Conservation (phyloP, 2,113 vertebrate species). For the Gymnocephalus cernua region DNA sequence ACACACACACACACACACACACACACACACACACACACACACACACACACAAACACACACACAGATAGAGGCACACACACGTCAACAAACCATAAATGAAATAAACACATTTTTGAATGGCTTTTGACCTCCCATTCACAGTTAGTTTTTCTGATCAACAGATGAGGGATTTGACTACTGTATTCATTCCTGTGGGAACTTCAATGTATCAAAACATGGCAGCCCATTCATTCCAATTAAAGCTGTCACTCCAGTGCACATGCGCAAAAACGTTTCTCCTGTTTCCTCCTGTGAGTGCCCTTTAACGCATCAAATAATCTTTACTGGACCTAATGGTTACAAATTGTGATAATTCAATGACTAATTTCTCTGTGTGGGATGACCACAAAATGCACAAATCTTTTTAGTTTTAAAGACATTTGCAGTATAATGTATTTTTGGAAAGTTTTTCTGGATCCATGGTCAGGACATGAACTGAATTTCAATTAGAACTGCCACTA, state of each 20-base stretch:
- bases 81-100: constrained; percentile 5
- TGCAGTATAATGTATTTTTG: background rate
- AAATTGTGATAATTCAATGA: background rate
- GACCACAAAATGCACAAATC: background rate
- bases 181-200: constrained; percentile 5
- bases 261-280: background rate
- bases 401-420: background rate
- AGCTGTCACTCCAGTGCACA: background rate
- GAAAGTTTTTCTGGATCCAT: background rate
- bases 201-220: background rate
- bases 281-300: background rate
- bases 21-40: constrained; percentile 6
- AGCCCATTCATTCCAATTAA: background rate
- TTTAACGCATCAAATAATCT: background rate
- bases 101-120: constrained; percentile 9
- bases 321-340: background rate
- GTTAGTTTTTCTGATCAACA: constrained; percentile 1
- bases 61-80: constrained; percentile 8
- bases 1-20: background rate
- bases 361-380: background rate
- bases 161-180: background rate
- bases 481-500: background rate
- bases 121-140: constrained; percentile 12
- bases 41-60: background rate
- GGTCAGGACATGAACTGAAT: constrained; percentile 18